phyloP scores from a whole-genome alignment of 2,113 vertebrate genomes.

The Dicerorhinus sumatrensis region DNA sequence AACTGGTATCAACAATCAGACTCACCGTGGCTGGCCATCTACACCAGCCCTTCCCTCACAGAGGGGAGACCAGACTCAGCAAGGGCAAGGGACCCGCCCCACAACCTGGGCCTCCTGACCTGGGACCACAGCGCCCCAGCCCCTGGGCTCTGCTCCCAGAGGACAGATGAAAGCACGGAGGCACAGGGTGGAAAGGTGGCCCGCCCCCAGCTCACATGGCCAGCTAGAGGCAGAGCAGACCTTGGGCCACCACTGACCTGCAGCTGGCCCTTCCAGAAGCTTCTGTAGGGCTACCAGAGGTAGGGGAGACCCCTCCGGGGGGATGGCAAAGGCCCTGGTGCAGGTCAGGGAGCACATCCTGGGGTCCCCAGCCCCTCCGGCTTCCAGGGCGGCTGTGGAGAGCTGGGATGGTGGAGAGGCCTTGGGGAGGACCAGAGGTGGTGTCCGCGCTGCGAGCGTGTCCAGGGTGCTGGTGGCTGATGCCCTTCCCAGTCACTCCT shows the following conservation, averaged over 20 bases:
- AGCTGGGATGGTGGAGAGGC: rapidly evolving
- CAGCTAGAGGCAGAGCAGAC: not conserved
- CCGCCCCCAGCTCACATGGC: not conserved
- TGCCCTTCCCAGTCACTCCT: not conserved
- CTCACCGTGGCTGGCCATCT: rapidly evolving
- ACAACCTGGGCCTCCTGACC: not conserved
- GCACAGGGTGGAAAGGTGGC: not conserved
- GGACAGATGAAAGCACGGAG: not conserved
- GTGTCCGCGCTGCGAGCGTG: rapidly evolving
- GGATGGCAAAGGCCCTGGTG: rapidly evolving
- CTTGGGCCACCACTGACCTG: conserved; percentile 44
- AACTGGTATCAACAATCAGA: not conserved
- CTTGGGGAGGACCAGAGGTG: not conserved
- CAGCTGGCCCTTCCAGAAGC: not conserved
- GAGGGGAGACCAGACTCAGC: not conserved
- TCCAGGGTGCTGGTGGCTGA: not conserved
- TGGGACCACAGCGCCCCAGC: rapidly evolving
- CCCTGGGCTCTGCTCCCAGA: not conserved
- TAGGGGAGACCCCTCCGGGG: rapidly evolving
- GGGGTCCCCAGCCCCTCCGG: rapidly evolving
- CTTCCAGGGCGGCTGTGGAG: rapidly evolving
- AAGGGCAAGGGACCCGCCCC: not conserved
- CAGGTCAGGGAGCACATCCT: not conserved
- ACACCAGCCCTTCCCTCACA: rapidly evolving
- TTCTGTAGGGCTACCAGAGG: rapidly evolving